phyloP scores from a whole-genome alignment of 2,888 invertebrate species.

The Axea sp. region DNA sequence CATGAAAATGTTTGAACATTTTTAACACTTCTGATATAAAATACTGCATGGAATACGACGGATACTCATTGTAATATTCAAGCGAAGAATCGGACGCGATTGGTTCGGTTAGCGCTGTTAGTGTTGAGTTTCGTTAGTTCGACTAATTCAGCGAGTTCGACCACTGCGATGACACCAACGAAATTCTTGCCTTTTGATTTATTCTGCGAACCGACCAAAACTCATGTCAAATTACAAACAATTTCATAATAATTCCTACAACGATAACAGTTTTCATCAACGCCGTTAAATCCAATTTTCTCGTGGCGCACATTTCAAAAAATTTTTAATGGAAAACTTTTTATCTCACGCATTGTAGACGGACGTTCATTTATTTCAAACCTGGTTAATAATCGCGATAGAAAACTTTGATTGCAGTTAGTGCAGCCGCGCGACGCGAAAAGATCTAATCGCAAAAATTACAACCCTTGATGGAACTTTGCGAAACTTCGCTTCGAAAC shows the following conservation, averaged over 20 bases:
- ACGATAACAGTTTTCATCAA: slow-evolving; percentile 8
- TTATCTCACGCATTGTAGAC: too few relatives aligned
- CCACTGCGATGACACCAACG: too few relatives aligned
- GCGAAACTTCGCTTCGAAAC: too few relatives aligned
- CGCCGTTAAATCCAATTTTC: slow-evolving; percentile 27
- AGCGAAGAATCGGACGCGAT: too few relatives aligned
- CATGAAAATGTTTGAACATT: background rate
- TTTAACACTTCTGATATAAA: background rate
- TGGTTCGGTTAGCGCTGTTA: too few relatives aligned
- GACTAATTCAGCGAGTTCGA: too few relatives aligned
- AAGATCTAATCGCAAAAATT: slow-evolving; percentile 18
- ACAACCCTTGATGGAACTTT: slow-evolving; percentile 4
- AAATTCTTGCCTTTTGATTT: too few relatives aligned
- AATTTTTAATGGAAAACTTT: slow-evolving; percentile 44
- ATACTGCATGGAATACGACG: too few relatives aligned
- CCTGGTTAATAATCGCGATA: slow-evolving; percentile 31
- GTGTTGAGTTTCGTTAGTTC: too few relatives aligned
- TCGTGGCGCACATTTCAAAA: slow-evolving; percentile 20
- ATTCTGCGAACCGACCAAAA: too few relatives aligned
- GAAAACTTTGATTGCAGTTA: slow-evolving; percentile 39
- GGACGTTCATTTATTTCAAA: slow-evolving; percentile 34
- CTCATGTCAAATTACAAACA: background rate
- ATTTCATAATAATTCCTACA: slow-evolving; percentile 4
- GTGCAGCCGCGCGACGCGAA: background rate
- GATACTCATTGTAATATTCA: too few relatives aligned